Base-by-base conservation (phyloP, 1,140 invertebrate genomes). In the Brachionus paranguensis region DNA sequence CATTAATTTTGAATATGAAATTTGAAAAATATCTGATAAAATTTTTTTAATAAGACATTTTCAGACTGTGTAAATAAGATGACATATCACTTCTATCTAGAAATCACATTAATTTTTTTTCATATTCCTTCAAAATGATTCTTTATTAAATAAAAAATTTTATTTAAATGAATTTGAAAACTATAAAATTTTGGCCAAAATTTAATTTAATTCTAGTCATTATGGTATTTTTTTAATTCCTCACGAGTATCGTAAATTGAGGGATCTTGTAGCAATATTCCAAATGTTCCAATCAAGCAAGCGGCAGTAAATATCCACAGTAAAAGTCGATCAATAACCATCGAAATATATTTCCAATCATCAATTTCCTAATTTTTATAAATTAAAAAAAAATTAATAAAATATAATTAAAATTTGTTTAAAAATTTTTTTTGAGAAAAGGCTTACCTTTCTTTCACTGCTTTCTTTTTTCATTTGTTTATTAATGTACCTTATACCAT, bases 291-390 rank as follows among this genome's bases (percentile, higher is more conserved):
- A 60, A 96, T 90, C 74, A 99, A 91, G 90, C 96, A 98, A 84
- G 95, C 95, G 86, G 95, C 91, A 86, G 96, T 94, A 91, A 99
- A 99, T 87, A 97, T 93, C 93, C 95, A 98, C 78, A 99, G 92
- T 90, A 99, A 98, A 86, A 99, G 92, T 86, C 97, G 93, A 91
- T 99, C 97, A 88, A 99, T 91, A 3, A 99, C 96, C 96, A 99
- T 99, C 74, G 97, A 97, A 68, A 99, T 96, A 90, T 98, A 99
- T 88, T 97, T 97, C 97, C 97, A 99, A 90, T 99, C 97, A 53
- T 91, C 86, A 10, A 55, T 64, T 74, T 89, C 87, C 89, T 90
- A 84, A 27, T 17, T 3, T 37, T 65, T 41, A 24, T 24, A 24
- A 24, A 24, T 1, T 24, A 1, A 24, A 45, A 64, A 55, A 83